Conservation (phyloP, 2,888 invertebrate genomes). For the Lasioglossum marginatum region DNA sequence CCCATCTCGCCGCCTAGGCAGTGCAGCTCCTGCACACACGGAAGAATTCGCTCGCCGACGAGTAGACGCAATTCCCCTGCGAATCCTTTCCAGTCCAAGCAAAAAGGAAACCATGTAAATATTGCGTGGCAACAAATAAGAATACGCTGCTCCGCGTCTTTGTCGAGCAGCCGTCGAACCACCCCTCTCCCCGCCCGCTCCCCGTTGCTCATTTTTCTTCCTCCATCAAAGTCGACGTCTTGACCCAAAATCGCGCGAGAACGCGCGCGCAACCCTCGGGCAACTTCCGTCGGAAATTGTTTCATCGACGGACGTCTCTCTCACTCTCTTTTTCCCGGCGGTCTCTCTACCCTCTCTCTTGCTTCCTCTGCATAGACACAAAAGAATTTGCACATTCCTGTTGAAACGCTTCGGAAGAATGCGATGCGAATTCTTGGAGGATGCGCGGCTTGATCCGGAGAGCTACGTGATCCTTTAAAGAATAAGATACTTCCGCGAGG, state of each 20-base stretch:
- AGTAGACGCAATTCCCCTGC: conserved; percentile 63
- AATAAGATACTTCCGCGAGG: background rate
- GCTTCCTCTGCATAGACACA: background rate
- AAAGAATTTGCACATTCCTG: background rate
- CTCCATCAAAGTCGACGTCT: conserved; percentile 15
- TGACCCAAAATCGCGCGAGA: conserved; percentile 21
- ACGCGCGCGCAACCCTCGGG: background rate
- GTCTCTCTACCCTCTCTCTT: background rate
- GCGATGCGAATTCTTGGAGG: background rate
- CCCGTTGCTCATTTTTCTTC: conserved; percentile 14
- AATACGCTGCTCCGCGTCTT: conserved; percentile 48
- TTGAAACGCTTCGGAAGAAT: background rate
- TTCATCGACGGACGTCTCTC: conserved; percentile 8
- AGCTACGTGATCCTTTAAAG: background rate
- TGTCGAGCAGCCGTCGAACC: conserved; percentile 7
- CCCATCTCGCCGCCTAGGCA: conserved; percentile 36
- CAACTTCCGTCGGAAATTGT: conserved; percentile 16
- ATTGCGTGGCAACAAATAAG: conserved; percentile 67
- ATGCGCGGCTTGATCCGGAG: background rate
- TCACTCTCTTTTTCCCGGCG: background rate
- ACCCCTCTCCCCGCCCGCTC: background rate
- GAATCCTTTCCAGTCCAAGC: conserved; percentile 51
- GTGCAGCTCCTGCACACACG: conserved; percentile 22
- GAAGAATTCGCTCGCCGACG: conserved; percentile 58
- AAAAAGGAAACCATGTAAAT: conserved; percentile 54